Evolutionary conservation across 1,140 invertebrate genomes (phyloP), one percentile per base, ranked within the genome.

Genomic region (Dendrolimus kikuchii): DNA sequence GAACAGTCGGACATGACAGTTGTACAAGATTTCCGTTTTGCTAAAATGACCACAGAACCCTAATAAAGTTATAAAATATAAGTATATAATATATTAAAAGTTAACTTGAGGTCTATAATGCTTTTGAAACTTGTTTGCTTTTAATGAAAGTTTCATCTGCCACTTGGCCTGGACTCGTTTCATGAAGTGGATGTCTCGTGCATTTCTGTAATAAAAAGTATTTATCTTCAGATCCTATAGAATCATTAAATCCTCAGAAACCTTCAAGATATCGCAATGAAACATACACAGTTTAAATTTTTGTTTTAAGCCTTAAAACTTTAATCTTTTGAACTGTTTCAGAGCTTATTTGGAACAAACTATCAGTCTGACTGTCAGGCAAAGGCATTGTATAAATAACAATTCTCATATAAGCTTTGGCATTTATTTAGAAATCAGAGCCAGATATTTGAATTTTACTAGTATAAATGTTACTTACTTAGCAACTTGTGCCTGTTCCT

Each of bases 41-140:
- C 23, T 23, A 23, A 23, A 23, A 23, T 23, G 1, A 23, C 23
- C 23, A 23, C 23, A 23, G 23, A 23, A 23, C 23, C 23, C 23
- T 23, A 23, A 23, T 23, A 23, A 23, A 23, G 23, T 45, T 52
- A 38, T 8, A 44, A n/a, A 8, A 38, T 38, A 45, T 45, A 45
- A 52, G 4, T 40, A 5, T 40, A 36, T 36, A 46, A 38, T 44
- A 53, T 10, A 8, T 49, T 93, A 95, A 73, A 94, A 95, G 60
- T 92, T 91, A 50, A 95, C 90, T 90, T 96, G 95, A 52, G 82
- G 88, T 60, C 95, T 90, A 79, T 93, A 96, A 86, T 97, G 92
- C 54, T 89, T 91, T 78, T 97, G 96, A 47, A 96, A 86, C 81
- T 96, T 96, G 72, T 99, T 98, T 4, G 90, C 92, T 74, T 95